These are phyloP conservation scores for Maconellicoccus hirsutus DNA, from an alignment of 1,140 invertebrate species.

Conservation along the genomic window DNA sequence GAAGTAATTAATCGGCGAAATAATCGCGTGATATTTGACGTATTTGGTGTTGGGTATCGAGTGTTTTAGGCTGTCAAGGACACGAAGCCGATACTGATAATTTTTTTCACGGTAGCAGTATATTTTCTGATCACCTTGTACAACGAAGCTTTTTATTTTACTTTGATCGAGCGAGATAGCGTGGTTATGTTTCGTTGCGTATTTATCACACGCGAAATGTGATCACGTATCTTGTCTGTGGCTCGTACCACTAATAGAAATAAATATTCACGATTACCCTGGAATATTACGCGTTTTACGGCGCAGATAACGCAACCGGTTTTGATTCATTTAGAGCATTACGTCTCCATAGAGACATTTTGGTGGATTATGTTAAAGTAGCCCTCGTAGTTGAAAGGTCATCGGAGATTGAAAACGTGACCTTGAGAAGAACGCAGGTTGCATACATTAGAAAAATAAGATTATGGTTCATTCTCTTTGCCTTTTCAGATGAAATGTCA, in stretches of 20 bases:
- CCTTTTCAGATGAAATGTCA: too few species aligned
- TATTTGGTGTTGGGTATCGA: neutral
- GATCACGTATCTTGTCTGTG: conserved; percentile 1
- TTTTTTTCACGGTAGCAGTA: neutral
- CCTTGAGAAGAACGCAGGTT: neutral
- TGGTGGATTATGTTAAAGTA: too few species aligned
- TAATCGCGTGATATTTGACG: neutral
- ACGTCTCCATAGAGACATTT: too few species aligned
- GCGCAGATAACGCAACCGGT: neutral
- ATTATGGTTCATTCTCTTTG: too few species aligned
- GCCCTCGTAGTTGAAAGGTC: too few species aligned
- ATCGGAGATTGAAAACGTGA: too few species aligned
- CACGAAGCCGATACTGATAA: neutral
- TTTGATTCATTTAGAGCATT: neutral
- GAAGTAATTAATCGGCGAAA: neutral
- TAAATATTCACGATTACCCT: conserved; percentile 14
- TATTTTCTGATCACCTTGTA: neutral
- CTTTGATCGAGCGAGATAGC: neutral
- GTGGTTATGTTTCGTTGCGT: neutral
- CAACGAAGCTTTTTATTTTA: neutral
- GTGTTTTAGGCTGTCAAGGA: neutral
- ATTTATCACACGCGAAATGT: conserved; percentile 16
- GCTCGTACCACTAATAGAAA: conserved; percentile 18
- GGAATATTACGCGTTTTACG: conserved; percentile 8
- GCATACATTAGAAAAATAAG: too few species aligned